Conservation (phyloP, 2,797 vertebrate genomes). For the Lagorchestes hirsutus region DNA sequence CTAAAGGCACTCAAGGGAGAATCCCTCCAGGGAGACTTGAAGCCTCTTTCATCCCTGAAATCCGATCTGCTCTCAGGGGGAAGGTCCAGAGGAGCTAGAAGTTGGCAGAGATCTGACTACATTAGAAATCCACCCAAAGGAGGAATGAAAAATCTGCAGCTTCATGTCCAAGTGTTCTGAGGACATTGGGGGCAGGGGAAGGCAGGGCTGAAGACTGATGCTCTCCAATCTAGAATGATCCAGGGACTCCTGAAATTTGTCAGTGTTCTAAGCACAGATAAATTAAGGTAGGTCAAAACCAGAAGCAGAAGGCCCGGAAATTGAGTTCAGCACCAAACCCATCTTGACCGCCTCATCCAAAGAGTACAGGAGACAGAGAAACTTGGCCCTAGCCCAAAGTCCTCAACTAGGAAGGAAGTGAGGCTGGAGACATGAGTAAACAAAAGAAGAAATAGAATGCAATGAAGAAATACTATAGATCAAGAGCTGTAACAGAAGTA, state of each 20-base stretch:
- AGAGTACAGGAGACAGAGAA: background rate
- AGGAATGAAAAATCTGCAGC: background rate
- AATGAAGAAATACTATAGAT: background rate
- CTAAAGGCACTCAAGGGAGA: background rate
- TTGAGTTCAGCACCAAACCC: background rate
- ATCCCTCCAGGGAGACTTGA: background rate
- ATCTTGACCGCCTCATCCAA: background rate
- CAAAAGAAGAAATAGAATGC: background rate
- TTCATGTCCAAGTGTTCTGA: background rate
- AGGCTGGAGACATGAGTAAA: background rate
- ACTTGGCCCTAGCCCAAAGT: background rate
- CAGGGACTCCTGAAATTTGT: background rate
- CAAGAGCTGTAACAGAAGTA: background rate
- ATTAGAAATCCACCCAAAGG: background rate
- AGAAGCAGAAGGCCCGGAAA: background rate
- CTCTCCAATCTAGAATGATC: background rate
- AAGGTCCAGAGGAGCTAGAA: background rate
- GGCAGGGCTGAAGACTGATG: background rate
- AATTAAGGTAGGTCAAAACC: background rate
- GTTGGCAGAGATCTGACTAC: background rate
- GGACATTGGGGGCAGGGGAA: background rate
- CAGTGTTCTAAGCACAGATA: background rate
- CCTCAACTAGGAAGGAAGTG: background rate
- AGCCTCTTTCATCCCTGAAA: background rate
- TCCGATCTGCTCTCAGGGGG: background rate